Evolutionary conservation across 2,797 vertebrate species (phyloP).

Genomic region (Gephyroberyx darwinii): DNA sequence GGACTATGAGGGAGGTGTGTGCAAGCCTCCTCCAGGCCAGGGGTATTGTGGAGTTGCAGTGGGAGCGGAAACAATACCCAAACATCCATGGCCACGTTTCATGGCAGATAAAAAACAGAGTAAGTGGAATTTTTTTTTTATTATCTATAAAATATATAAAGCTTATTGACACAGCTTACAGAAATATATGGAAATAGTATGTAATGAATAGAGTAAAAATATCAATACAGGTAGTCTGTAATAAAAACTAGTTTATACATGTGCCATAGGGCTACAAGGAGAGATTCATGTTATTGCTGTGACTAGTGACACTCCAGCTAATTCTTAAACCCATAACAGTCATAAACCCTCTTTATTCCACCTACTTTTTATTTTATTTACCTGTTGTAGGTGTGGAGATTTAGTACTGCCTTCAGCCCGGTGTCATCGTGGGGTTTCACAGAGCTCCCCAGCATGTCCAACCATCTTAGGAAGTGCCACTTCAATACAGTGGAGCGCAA

Average conservation of each 20-base stretch:
- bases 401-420: slow-evolving; percentile 96
- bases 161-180: no score
- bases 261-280: no score
- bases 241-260: no score
- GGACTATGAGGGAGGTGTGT: slow-evolving; percentile 95
- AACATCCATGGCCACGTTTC: slow-evolving; percentile 79
- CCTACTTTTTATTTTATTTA: neutral
- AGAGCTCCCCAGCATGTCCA: slow-evolving; percentile 94
- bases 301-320: no score
- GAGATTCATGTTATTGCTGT: no score
- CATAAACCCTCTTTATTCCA: neutral
- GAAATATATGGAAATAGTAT: no score
- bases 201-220: no score
- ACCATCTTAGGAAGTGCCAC: slow-evolving; percentile 94
- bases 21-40: slow-evolving; percentile 94
- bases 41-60: slow-evolving; percentile 95
- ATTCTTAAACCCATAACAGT: neutral
- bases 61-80: slow-evolving; percentile 86
- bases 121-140: slow-evolving; percentile 55
- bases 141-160: no score
- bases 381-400: slow-evolving; percentile 90
- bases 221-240: no score
- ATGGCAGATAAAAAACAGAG: slow-evolving; percentile 96
- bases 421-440: slow-evolving; percentile 94
- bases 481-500: slow-evolving; percentile 90